Evolutionary conservation across 2,888 invertebrate species (phyloP), one percentile per base, ranked within the genome.

Genomic region (Acanthopleura granulata): DNA sequence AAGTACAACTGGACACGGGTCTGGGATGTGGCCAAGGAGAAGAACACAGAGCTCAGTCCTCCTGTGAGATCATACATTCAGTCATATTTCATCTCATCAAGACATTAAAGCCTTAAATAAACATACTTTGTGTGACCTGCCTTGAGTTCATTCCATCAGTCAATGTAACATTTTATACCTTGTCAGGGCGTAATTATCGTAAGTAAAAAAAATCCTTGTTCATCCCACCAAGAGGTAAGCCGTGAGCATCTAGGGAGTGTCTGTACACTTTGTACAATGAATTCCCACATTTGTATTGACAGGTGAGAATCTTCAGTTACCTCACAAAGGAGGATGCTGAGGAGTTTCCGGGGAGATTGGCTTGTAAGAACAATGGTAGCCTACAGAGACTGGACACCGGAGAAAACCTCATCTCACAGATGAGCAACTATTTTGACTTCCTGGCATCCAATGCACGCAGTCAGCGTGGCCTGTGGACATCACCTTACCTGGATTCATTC

Each of bases 1-100:
- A 90, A 88, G 78, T 91, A 91, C 79, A 91, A 91, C 83, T 91
- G 89, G 89, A 91, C 90, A 1, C 87, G 89, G 76, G 89, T 90
- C 0, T 91, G 90, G 89, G 83, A 84, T 51, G 80, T 88, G 0
- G 87, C 86, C 14, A 85, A 89, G 71, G 78, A 84, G 66, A 86
- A 85, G 75, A 89, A 90, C 77, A 80, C 81, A 29, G 76, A 84
- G 40, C 79, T 85, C 9, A 27, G 29, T 6, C 66, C 66, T 27
- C 12, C 18, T 6, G 66, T 66, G 16, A 66, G 66, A n/a, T 18
- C 62, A 62, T 12, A 18, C 18, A 51, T 14, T 51, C n/a, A n/a
- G n/a, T n/a, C n/a, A n/a, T n/a, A n/a, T n/a, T n/a, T n/a, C n/a
- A n/a, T n/a, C n/a, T n/a, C n/a, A n/a, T n/a, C n/a, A n/a, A n/a